Base-by-base conservation (phyloP, 2,797 vertebrate genomes). In the Peromyscus melanophrys region DNA sequence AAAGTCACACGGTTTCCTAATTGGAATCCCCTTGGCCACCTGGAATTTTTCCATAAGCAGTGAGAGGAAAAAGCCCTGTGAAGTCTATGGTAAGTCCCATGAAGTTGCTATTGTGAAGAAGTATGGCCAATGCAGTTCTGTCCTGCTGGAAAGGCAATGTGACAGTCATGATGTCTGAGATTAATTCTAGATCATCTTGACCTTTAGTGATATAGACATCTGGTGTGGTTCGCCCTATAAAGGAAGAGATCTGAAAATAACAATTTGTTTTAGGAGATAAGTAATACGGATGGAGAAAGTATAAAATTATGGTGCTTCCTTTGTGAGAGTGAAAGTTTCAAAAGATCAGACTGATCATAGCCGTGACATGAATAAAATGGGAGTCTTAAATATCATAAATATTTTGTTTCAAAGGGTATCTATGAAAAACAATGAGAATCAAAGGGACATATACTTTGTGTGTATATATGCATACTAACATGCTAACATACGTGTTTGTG, bases 151-250 rank as follows among this genome's bases (percentile, higher is more conserved):
- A 23, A 91, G 94, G 69, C 1, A 69, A 40, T 29, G 21, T 14
- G 12, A 61, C 14, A 67, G 8, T 52, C 8, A 23, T 75, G 4
- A 37, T 16, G 2, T 67, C 8, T 40, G 57, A 80, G 87, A 92
- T 88, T 59, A 77, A 55, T 78, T 75, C 9, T 31, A 23, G 0
- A 63, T 4, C 21, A 1, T 40, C 12, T 6, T 34, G 14, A n/a
- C 17, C 21, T 23, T 4, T 43, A 17, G 40, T 77, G 73, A 75
- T 0, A 49, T 9, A 73, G 29, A 78, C 0, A 43, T 75, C 29
- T 77, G 19, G 1, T 37, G 0, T 17, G 0, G 0, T 7, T 6
- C 11, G 40, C 2, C 0, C 6, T 61, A 52, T 10, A 69, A 73
- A 82, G 37, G 14, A 7, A 85, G 29, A 80, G 3, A 46, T 4